Evolutionary conservation across 1,140 invertebrate genomes (phyloP), one percentile per base, ranked within the genome.

Genomic region (Parasteatoda tepidariorum): DNA sequence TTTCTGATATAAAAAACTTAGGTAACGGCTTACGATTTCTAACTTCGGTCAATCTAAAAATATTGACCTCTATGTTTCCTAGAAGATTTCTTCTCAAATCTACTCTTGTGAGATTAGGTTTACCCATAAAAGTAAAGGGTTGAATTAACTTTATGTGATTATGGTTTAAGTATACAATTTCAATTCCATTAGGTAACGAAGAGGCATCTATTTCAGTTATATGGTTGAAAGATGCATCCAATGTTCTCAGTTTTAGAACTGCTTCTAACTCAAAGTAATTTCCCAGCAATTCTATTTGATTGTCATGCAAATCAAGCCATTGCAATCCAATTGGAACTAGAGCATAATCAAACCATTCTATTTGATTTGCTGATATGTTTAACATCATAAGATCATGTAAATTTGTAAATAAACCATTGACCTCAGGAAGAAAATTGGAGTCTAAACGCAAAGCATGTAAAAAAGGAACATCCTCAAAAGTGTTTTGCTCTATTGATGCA

Each of bases 271-370:
- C 91, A 87, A 95, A 94, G 88, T 95, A 95, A 91, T 97, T 97
- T 31, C 93, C 93, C 0, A 98, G 90, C 86, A 95, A 92, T 87
- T 92, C 91, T 83, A 97, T 93, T 87, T 93, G 93, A 89, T 98
- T 97, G 87, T 94, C 93, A 89, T 97, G 95, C 86, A 97, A 91
- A 89, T 97, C 96, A 59, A 98, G 90, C 95, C 95, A 97, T 86
- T 95, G 93, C 81, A 97, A 90, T 82, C 92, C 93, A 66, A 89
- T 88, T 0, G 96, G 96, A 57, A 97, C 92, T 75, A 96, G 91
- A 15, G 93, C 92, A 89, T 97, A 97, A 89, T 97, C 96, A 90
- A 98, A 97, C 92, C 94, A 94, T 86, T 95, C 92, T 85, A 98
- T 90, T 87, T 93, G 92, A 90, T 98, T 98, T 89, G 96, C 95